Base-by-base conservation (phyloP, 37 sponge, comb jelly and placozoan genomes). In the Diacarnus erythraeanus region DNA sequence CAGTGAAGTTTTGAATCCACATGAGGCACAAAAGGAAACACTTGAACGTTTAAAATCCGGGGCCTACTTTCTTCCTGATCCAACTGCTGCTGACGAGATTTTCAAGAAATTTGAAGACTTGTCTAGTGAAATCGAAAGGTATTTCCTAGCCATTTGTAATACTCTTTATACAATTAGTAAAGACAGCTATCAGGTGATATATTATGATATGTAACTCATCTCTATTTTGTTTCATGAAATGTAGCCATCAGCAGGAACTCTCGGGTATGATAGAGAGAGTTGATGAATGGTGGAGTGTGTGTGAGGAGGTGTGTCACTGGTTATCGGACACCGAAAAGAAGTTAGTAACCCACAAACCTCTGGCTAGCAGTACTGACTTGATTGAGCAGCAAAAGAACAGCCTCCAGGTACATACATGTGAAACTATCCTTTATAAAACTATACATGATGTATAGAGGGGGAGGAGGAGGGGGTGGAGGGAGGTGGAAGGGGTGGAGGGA, bases 281-380 rank as follows among this genome's bases (percentile, higher is more conserved):
- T 42, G 38, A 29, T 26, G 47, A 59, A 21, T 76, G 87, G 77
- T 87, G 87, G 87, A 60, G 72, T 35, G 82, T 60, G 38, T 87
- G 70, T 68, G 56, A 42, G 37, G 63, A 35, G 9, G 71, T 42
- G 54, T 63, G 29, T 20, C 29, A 2, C 26, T 80, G 75, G 76
- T 9, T 81, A 59, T 59, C 42, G 51, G 82, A 77, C 18, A 35
- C 69, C 0, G 68, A 60, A 59, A 27, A 38, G 71, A 33, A 12
- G 18, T 40, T 87, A 38, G 35, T 30, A 6, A 58, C 60, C 0
- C 61, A 76, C 34, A 69, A 43, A 18, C 82, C 87, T 0, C 64
- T 87, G 22, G 87, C 83, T 31, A 71, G 77, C 38, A 81, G 82
- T 38, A 22, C 76, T 59, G 51, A 58, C 23, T 30, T 81, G 43